Base-by-base conservation (phyloP, 2,888 invertebrate species). In the Margaritifera margaritifera region DNA sequence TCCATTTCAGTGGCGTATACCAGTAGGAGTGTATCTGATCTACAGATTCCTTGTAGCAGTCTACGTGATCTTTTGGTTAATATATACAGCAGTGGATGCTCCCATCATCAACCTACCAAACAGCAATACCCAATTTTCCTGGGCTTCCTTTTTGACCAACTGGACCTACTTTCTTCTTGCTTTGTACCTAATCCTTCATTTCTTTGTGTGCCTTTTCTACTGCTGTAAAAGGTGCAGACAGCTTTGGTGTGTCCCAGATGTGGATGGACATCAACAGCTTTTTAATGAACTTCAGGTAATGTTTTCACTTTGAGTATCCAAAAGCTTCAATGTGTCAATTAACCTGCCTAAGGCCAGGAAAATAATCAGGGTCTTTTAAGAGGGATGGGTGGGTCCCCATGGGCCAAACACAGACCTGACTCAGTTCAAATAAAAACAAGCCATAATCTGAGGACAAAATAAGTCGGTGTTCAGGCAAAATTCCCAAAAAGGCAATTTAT, bases 151-250 rank as follows among this genome's bases (percentile, higher is more conserved):
- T 66, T 78, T 88, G 24, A 88, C 88, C n/a, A 86, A 82, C 72
- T 88, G 88, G 88, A 81, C 86, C 19, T 88, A 86, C 73, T 67
- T 81, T 6, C 65, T 85, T 50, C 77, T 87, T 11, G 76, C 82
- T 4, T 31, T 82, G 11, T 84, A 87, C 62, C 68, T 86, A 19
- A 65, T 80, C 24, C 31, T 78, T 0, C 79, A 82, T 67, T 72
- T 74, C 24, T 51, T 82, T 1, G 77, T 69, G 11, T 65, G 74
- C 15, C 18, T 80, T 2, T 31, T 78, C 4, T 75, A 74, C 59
- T 59, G 62, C 11, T 74, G 71, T 50, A 67, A 69, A 42, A 68
- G 76, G 51, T 72, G 74, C 1, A 62, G 71, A 18, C 64, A 62
- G 22, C 20, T 76, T 22, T 68, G 64, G 25, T 66, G 57, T 8